These are phyloP conservation scores for Amblyjoppa fuscipennis DNA, from an alignment of 2,888 invertebrate species.

Conservation along the genomic window DNA sequence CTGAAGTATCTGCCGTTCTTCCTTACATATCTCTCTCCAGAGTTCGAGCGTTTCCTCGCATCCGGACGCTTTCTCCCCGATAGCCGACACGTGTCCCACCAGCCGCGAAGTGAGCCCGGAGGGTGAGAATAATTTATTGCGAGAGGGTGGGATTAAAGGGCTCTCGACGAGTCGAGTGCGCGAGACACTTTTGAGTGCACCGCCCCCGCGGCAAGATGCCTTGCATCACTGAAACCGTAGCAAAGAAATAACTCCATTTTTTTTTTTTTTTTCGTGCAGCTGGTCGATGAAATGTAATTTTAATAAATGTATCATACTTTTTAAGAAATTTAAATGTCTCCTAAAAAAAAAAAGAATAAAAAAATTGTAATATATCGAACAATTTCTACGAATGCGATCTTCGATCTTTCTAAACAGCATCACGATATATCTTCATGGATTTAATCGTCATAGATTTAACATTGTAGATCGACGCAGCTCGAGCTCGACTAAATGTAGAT, in stretches of 20 bases:
- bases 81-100: conserved; percentile 29
- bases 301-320: too few species aligned
- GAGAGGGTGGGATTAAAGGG: conserved; percentile 30
- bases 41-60: conserved; percentile 12
- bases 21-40: not conserved
- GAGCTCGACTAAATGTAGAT: too few species aligned
- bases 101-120: conserved; percentile 5
- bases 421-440: not conserved
- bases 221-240: too few species aligned
- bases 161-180: not conserved
- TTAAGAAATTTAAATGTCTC: too few species aligned
- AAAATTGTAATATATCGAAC: not conserved
- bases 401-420: not conserved
- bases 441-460: too few species aligned
- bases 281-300: too few species aligned
- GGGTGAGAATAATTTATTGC: conserved; percentile 28
- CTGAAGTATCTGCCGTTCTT: not conserved
- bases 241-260: too few species aligned
- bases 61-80: conserved; percentile 13
- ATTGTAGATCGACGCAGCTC: too few species aligned
- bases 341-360: not conserved
- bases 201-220: not conserved
- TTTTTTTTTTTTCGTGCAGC: too few species aligned
- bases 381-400: not conserved
- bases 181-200: conserved; percentile 10